These are phyloP conservation scores for Carposina sasakii DNA, from an alignment of 1,140 invertebrate genomes.

Conservation along the genomic window DNA sequence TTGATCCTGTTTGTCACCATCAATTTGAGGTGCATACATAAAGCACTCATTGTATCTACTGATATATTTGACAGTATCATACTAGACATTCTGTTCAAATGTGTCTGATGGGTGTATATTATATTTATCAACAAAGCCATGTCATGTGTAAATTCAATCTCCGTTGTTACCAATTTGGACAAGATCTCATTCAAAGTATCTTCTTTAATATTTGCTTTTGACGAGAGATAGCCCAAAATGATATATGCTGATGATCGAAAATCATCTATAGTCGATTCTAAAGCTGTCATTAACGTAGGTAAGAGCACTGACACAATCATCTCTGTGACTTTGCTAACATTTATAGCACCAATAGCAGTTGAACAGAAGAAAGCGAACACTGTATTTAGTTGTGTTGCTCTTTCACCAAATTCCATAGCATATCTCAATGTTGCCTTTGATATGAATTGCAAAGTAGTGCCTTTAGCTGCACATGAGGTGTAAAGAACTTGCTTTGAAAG, in stretches of 20 bases:
- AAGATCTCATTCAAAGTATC: slow-evolving; percentile 77
- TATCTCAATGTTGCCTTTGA: slow-evolving; percentile 78
- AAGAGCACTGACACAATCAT: slow-evolving; percentile 80
- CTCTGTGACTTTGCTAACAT: slow-evolving; percentile 76
- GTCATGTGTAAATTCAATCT: slow-evolving; percentile 72
- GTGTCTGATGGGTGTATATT: slow-evolving; percentile 75
- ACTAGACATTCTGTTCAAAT: slow-evolving; percentile 68
- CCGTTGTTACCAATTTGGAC: slow-evolving; percentile 73
- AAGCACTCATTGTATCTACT: slow-evolving; percentile 54
- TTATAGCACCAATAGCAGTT: slow-evolving; percentile 79
- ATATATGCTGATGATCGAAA: slow-evolving; percentile 84
- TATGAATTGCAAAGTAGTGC: slow-evolving; percentile 82
- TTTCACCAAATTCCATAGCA: slow-evolving; percentile 76
- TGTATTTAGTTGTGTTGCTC: slow-evolving; percentile 76
- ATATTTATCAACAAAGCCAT: slow-evolving; percentile 74
- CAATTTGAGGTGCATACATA: slow-evolving; percentile 69
- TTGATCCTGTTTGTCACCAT: slow-evolving; percentile 68
- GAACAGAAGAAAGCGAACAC: slow-evolving; percentile 86
- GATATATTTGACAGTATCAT: slow-evolving; percentile 70
- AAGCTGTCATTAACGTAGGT: slow-evolving; percentile 78
- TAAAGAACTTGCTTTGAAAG: slow-evolving; percentile 81
- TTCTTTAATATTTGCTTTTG: slow-evolving; percentile 76
- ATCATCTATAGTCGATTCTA: slow-evolving; percentile 79
- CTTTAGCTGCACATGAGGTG: slow-evolving; percentile 80
- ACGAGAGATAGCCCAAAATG: slow-evolving; percentile 79